Percentiles rank a stretch among this genome's conserved stretches.
Evolutionary conservation across 2,113 vertebrate genomes (phyloP).

Genomic region (Pelecanoides urinatrix): DNA sequence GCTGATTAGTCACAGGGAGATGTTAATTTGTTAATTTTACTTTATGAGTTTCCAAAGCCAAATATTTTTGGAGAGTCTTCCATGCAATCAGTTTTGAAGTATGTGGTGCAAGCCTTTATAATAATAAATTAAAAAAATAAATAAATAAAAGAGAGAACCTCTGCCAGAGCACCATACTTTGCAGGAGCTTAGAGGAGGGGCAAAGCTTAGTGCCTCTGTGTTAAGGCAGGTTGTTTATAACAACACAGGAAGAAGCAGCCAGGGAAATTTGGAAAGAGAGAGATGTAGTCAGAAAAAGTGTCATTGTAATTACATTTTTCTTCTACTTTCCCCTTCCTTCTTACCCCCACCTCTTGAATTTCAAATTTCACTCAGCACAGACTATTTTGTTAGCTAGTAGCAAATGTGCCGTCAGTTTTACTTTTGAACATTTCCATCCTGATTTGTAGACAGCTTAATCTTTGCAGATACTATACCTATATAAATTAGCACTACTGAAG

Average conservation of each 20-base stretch:
- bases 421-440: background rate
- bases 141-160: background rate
- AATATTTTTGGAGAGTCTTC: background rate
- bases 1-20: background rate
- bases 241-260: background rate
- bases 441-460: background rate
- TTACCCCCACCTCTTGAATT: background rate
- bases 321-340: background rate
- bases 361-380: background rate
- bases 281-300: background rate
- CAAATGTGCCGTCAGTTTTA: background rate
- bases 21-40: background rate
- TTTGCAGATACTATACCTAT: background rate
- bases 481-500: background rate
- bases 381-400: background rate
- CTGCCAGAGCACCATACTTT: background rate
- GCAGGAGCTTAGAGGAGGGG: background rate
- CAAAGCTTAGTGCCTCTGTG: background rate
- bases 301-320: background rate
- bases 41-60: background rate
- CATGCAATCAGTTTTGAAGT: background rate
- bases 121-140: background rate
- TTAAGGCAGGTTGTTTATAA: background rate
- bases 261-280: background rate
- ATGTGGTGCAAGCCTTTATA: background rate